Evolutionary conservation across 2,113 vertebrate species (phyloP).

Genomic region (Brienomyrus brachyistius): DNA sequence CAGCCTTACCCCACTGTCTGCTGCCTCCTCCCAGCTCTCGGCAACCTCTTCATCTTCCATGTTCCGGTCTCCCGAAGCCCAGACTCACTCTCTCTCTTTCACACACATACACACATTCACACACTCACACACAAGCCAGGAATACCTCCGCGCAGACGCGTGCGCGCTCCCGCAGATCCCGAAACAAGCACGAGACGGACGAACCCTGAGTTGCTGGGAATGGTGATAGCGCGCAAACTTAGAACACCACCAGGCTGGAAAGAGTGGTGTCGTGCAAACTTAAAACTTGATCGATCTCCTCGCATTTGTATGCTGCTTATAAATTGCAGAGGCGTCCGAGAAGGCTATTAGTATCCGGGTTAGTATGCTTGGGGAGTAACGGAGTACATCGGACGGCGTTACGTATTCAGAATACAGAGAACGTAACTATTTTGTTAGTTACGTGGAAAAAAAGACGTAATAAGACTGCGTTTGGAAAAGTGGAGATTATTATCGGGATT

Average conservation of each 20-base stretch:
- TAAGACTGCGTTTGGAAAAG: neutral
- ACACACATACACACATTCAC: constrained; percentile 14
- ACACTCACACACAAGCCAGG: constrained; percentile 1
- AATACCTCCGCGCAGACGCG: constrained; percentile 5
- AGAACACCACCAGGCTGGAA: neutral
- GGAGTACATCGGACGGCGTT: neutral
- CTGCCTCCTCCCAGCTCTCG: constrained; percentile 87
- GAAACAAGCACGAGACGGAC: neutral
- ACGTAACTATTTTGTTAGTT: neutral
- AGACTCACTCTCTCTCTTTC: constrained; percentile 32
- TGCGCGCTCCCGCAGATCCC: neutral
- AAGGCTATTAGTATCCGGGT: neutral
- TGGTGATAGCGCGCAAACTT: neutral
- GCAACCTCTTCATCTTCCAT: constrained; percentile 95
- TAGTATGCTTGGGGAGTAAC: neutral
- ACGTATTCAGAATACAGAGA: neutral
- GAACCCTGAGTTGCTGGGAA: neutral
- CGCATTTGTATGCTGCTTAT: neutral
- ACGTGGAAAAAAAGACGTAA: neutral
- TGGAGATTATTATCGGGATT: neutral
- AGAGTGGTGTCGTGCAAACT: too few species aligned
- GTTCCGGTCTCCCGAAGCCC: constrained; percentile 48
- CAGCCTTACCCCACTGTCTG: constrained; percentile 78
- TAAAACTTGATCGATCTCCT: neutral
- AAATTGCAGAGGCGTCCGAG: neutral